Percentiles rank a stretch among this genome's conserved stretches.
Conservation (phyloP, 1,140 invertebrate species). For the Caenorhabditis remanei region DNA sequence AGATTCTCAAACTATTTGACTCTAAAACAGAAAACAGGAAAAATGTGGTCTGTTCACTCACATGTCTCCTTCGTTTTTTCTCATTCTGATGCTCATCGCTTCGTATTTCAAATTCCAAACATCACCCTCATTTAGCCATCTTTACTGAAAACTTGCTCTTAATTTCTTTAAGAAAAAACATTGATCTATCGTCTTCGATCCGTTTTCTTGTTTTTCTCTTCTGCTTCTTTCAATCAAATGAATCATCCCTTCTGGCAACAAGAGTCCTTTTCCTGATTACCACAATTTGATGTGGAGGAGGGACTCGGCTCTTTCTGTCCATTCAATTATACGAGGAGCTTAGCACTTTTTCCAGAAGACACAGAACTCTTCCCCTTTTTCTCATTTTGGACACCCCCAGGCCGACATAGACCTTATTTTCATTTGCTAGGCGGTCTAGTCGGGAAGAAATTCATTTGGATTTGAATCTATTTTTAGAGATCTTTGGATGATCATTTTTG, state of each 20-base stretch:
- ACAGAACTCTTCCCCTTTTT: slow-evolving; percentile 12
- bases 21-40: slow-evolving; percentile 11
- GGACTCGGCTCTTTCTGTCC: neutral
- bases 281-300: neutral
- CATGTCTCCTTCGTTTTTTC: neutral
- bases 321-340: slow-evolving; percentile 51
- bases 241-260: neutral
- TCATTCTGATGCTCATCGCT: neutral
- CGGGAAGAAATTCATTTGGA: no score
- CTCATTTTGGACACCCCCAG: neutral
- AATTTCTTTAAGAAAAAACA: neutral
- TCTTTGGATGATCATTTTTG: neutral
- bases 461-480: no score
- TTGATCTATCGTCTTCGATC: slow-evolving; percentile 15
- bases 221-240: neutral
- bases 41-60: neutral
- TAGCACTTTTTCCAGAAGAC: slow-evolving; percentile 28
- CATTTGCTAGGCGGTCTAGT: neutral
- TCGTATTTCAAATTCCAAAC: slow-evolving; percentile 52
- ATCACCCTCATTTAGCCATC: slow-evolving; percentile 22
- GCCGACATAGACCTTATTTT: neutral
- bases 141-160: neutral
- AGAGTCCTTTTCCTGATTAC: slow-evolving; percentile 16
- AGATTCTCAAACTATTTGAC: neutral
- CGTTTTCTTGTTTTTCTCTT: no score